Evolutionary conservation across 2,888 invertebrate species (phyloP).

Genomic region (Laothoe populi): DNA sequence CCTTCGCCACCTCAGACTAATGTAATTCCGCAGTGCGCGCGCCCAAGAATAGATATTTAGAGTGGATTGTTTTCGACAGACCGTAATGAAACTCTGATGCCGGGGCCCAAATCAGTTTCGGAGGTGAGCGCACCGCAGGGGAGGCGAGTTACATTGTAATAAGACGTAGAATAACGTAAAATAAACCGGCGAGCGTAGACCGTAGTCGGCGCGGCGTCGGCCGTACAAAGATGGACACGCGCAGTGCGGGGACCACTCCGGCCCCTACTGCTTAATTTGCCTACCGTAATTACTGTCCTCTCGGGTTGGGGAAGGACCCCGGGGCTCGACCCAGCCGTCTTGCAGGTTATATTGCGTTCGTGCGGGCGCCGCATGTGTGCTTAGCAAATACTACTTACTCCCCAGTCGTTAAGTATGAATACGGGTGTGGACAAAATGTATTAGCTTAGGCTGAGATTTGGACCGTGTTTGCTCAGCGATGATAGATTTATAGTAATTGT

Average conservation of each 20-base stretch:
- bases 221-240: constrained; percentile 79
- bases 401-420: constrained; percentile 83
- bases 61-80: constrained; percentile 85
- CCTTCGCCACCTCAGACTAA: constrained; percentile 85
- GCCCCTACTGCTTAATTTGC: constrained; percentile 86
- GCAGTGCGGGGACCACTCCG: constrained; percentile 59
- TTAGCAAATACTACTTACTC: constrained; percentile 81
- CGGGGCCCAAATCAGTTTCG: constrained; percentile 81
- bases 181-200: constrained; percentile 73
- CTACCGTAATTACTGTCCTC: constrained; percentile 86
- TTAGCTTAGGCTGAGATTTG: constrained; percentile 85
- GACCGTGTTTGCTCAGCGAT: constrained; percentile 82
- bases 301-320: constrained; percentile 79
- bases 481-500: constrained; percentile 86
- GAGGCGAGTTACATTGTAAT: constrained; percentile 82
- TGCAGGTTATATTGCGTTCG: constrained; percentile 81
- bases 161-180: constrained; percentile 83
- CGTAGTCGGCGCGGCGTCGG: constrained; percentile 44
- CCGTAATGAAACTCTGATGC: constrained; percentile 85
- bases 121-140: constrained; percentile 83
- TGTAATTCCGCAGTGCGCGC: constrained; percentile 82
- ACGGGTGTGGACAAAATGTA: constrained; percentile 85
- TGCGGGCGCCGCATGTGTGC: constrained; percentile 83
- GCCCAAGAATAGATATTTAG: constrained; percentile 85
- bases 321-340: constrained; percentile 79